Percentiles rank a stretch among this genome's conserved stretches.
These are phyloP conservation scores for Agonum fuliginosum DNA, from an alignment of 2,888 invertebrate species.

Conservation along the genomic window DNA sequence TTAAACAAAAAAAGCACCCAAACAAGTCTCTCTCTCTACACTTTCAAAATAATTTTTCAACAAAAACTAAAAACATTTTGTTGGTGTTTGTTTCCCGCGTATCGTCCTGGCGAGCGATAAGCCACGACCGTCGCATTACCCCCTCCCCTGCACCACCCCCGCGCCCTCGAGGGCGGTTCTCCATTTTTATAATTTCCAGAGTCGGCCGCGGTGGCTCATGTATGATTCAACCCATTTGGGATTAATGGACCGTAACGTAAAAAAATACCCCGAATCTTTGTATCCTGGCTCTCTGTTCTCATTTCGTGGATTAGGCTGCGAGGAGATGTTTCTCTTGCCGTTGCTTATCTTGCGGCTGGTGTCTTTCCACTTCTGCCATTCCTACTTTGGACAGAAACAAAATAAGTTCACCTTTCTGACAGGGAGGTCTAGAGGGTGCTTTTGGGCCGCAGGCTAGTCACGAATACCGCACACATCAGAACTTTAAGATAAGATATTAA, in stretches of 20 bases:
- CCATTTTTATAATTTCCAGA: slow-evolving; percentile 59
- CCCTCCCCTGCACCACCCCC: background rate
- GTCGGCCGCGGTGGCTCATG: slow-evolving; percentile 48
- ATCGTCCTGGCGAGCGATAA: slow-evolving; percentile 23
- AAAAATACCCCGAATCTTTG: slow-evolving; percentile 51
- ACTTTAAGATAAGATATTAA: too few relatives aligned
- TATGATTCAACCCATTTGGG: slow-evolving; percentile 60
- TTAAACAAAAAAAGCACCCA: too few relatives aligned
- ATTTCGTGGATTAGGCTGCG: slow-evolving; percentile 40
- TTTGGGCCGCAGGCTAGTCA: too few relatives aligned
- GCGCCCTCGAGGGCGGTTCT: too few relatives aligned
- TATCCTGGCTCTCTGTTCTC: slow-evolving; percentile 24
- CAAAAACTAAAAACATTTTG: too few relatives aligned
- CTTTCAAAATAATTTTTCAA: too few relatives aligned
- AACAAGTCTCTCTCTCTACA: too few relatives aligned
- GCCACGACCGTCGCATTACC: slow-evolving; percentile 14
- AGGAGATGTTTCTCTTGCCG: background rate
- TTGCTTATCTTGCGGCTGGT: slow-evolving; percentile 21
- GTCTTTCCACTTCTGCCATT: too few relatives aligned
- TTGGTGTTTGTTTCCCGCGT: slow-evolving; percentile 29
- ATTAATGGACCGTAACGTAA: slow-evolving; percentile 60
- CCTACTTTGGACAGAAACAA: too few relatives aligned
- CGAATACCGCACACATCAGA: too few relatives aligned
- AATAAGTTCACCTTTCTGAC: too few relatives aligned
- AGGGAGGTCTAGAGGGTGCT: too few relatives aligned